Evolutionary conservation across 2,888 invertebrate species (phyloP).

Genomic region (Desoria tigrina): DNA sequence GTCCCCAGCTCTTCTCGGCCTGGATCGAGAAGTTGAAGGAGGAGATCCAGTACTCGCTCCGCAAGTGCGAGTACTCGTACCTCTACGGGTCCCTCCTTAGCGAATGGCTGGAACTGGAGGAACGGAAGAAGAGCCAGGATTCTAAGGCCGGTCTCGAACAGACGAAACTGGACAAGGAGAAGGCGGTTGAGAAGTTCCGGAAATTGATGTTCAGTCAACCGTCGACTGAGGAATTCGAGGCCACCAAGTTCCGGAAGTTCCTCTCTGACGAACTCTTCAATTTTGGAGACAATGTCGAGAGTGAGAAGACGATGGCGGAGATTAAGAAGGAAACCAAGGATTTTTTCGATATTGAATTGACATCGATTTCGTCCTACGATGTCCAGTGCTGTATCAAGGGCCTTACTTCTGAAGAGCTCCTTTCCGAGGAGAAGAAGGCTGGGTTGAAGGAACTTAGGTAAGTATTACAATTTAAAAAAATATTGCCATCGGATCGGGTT

Average conservation of each 20-base stretch:
- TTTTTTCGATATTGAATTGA: conserved; percentile 15
- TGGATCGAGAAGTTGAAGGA: conserved; percentile 12
- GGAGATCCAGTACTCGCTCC: conserved; percentile 5
- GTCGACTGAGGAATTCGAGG: conserved; percentile 17
- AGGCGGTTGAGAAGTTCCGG: conserved; percentile 28
- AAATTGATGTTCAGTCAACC: conserved; percentile 25
- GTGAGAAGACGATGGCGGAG: conserved; percentile 12
- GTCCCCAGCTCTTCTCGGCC: conserved; percentile 7
- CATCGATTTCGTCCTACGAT: conserved; percentile 1
- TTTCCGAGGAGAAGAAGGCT: conserved; percentile 28
- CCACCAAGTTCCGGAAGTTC: conserved; percentile 23
- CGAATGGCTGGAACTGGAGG: conserved; percentile 24
- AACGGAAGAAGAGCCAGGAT: neutral
- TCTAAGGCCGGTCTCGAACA: conserved; percentile 4
- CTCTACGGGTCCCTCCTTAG: conserved; percentile 24
- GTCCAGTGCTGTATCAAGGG: conserved; percentile 37
- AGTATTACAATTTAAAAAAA: too few species aligned
- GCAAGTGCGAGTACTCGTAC: conserved; percentile 35
- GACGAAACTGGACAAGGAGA: conserved; percentile 19
- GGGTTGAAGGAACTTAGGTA: conserved; percentile 39
- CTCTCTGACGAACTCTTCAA: conserved; percentile 27
- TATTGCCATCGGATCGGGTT: too few species aligned
- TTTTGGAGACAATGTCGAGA: conserved; percentile 21
- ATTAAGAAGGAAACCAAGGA: conserved; percentile 15
- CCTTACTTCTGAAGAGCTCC: conserved; percentile 29